Conservation (phyloP, 2,888 invertebrate species). For the Cerastis rubricosa region DNA sequence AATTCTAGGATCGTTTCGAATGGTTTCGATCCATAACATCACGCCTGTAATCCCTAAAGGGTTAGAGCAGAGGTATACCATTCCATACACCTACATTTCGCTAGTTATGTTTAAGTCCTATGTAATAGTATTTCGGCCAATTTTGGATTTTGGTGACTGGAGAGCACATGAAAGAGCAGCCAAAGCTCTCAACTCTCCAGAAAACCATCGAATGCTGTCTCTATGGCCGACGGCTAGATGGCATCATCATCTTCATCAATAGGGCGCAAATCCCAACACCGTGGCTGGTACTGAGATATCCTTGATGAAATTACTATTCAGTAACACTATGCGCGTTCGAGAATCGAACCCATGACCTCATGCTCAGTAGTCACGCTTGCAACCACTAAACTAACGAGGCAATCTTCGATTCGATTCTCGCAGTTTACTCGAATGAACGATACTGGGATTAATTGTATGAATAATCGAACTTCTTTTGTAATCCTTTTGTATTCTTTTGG, state of each 20-base stretch:
- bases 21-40: not conserved
- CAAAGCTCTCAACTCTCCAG: not conserved
- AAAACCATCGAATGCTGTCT: not conserved
- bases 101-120: not conserved
- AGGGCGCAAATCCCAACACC: not conserved
- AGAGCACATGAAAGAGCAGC: not conserved
- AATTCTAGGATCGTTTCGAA: not conserved
- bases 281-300: not conserved
- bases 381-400: not conserved
- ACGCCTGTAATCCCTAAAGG: not conserved
- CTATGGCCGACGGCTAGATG: not conserved
- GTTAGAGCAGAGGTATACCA: not conserved
- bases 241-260: not conserved
- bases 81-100: not conserved
- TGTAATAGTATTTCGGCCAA: not conserved
- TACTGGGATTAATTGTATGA: not conserved
- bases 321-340: not conserved
- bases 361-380: not conserved
- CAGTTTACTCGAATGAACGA: not conserved
- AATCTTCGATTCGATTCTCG: not conserved
- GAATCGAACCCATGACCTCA: not conserved
- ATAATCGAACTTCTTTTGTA: not conserved
- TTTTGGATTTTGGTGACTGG: not conserved
- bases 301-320: not conserved
- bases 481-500: not conserved